Conservation (phyloP, 2,113 vertebrate species). For the Prionailurus viverrinus region DNA sequence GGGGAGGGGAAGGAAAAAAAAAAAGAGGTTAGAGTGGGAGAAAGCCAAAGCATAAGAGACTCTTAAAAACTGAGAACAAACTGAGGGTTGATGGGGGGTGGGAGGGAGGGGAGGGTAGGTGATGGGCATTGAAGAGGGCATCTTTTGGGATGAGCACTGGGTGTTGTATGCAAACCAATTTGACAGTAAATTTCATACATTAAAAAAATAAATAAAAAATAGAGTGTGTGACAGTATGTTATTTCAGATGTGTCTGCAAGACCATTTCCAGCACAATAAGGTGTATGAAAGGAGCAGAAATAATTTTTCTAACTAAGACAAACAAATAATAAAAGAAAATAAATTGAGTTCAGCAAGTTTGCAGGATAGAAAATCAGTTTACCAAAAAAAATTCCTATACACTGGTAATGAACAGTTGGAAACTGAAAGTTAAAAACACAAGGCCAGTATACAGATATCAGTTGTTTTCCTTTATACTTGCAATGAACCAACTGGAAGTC, state of each 20-base stretch:
- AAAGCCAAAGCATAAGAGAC: no score
- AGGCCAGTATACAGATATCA: neutral
- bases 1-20: no score
- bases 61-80: no score
- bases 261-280: slow-evolving; percentile 51
- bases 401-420: neutral
- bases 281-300: slow-evolving; percentile 84
- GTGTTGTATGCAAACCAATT: no score
- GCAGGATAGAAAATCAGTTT: neutral
- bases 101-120: no score
- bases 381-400: neutral
- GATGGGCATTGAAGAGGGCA: no score
- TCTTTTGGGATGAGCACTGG: no score
- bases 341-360: neutral
- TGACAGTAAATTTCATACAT: no score
- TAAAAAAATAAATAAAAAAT: no score
- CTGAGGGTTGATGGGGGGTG: no score
- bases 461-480: neutral
- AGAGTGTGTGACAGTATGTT: neutral
- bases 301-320: slow-evolving; percentile 86
- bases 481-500: neutral
- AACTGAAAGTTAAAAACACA: neutral
- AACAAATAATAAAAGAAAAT: no score
- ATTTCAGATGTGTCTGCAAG: neutral
- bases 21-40: no score